Base-by-base conservation (phyloP, 2,797 vertebrate species). In the Crenuchus spilurus region DNA sequence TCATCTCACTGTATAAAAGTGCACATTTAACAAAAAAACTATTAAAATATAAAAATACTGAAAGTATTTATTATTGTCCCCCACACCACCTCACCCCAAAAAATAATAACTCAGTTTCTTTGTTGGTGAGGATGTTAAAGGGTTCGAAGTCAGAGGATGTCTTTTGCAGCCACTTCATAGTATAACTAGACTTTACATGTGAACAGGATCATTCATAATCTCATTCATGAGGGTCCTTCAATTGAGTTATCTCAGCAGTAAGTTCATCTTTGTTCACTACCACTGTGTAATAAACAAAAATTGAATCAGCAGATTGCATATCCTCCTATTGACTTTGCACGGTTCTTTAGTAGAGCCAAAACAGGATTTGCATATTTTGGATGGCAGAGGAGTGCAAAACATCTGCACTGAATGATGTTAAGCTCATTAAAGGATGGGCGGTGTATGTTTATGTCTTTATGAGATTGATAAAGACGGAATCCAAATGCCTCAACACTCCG, bases 281-380 rank as follows among this genome's bases (percentile, higher is more conserved):
- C 64, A 46, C 24, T 22, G 60, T 52, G 55, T 48, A 68, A 67
- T 46, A 63, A 49, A 68, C 20, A 28, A 62, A 80, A 64, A 73
- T 74, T 1, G 46, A 73, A 74, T 76, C 8, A 9, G 37, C 54
- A 82, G 35, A 81, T 82, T 79, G 79, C 75, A 75, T 49, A 37
- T 64, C 70, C 82, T 52, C 70, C 80, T 65, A 75, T 76, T 86
- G 58, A 76, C 22, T 63, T 26, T 60, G 61, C 41, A 71, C 82
- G 54, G 78, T 86, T 83, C 54, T 65, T 77, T 44, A 64, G 18
- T 70, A 69, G 44, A 78, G 62, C 83, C 75, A 79, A 84, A 87
- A 84, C 70, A 82, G 76, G 78, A 86, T 86, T 86, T 86, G 76
- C 80, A 83, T 87, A 46, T 86, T 87, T 86, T 75, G 77, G 46